Evolutionary conservation across 2,113 vertebrate species (phyloP), one percentile per base, ranked within the genome.

Genomic region (Picathartes gymnocephalus): DNA sequence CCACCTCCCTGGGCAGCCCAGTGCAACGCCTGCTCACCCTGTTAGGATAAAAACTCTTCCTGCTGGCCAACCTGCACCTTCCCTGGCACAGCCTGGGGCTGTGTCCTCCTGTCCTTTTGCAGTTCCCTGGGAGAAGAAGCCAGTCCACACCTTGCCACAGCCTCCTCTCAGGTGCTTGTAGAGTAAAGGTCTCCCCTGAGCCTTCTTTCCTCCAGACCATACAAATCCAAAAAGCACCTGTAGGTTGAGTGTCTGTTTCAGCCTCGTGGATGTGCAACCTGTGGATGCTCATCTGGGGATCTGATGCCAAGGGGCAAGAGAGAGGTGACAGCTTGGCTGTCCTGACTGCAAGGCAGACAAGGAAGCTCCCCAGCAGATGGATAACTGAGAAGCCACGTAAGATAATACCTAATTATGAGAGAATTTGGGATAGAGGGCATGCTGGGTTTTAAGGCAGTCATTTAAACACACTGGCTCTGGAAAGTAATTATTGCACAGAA

Each of bases 401-500:
- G 24, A 66, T 87, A 95, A 92, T 95, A 83, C 53, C 81, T 81
- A 96, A 97, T 94, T 95, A 94, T 48, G 60, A 82, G 61, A 91
- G 53, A 97, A 97, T 86, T 95, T 88, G 64, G 53, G 70, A 93
- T 54, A 39, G 40, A 87, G 61, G n/a, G 61, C 45, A 81, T 62
- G 72, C 21, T 95, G 37, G 21, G 27, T 84, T 97, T 95, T 96
- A 92, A 95, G 92, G 79, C 82, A 92, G 74, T 40, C 95, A 92
- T 73, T 79, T 92, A 91, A 97, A 92, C 37, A 56, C 53, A 91
- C 35, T 81, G 81, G 92, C 61, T 82, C 92, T 81, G 56, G 78
- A 97, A 97, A 96, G 73, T 70, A 95, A 95, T 95, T 96, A 96
- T 35, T 77, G 42, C 84, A 82, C n/a, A 91, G 56, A 76, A 92